Base-by-base conservation (phyloP, 1,140 invertebrate species). In the Zeugodacus cucurbitae region DNA sequence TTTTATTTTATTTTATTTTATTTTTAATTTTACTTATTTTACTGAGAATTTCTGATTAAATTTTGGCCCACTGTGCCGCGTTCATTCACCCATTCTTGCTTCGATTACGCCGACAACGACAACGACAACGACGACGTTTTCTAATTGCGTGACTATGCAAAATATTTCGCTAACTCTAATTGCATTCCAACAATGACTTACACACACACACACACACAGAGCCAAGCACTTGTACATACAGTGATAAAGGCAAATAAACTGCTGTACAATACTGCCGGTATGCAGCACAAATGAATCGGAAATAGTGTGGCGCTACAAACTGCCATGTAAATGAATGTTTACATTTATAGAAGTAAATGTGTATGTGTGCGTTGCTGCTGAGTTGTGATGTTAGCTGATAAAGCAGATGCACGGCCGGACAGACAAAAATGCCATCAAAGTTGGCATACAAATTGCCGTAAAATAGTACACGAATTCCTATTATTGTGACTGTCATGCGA, bases 121-220 rank as follows among this genome's bases (percentile, higher is more conserved):
- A 22, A 82, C 22, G n/a, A 48, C 74, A 8, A 48, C 41, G 22
- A 29, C 41, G 26, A 82, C 74, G 74, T 48, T 82, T 82, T 82
- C 74, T 82, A 82, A 82, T 82, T 82, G 74, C 74, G 74, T 82
- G 74, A 82, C 74, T 82, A 82, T 82, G 74, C 74, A 82, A 82
- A 82, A 82, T 82, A 82, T 82, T 82, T 82, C 74, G 41, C 74
- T 41, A 82, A 82, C 74, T 82, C 74, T 82, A 82, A 82, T 82
- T 82, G 74, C 74, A 82, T 82, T 82, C 74, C 74, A 82, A 48
- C 74, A 82, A 82, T n/a, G 74, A 10, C 41, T 29, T 20, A 26
- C 41, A 82, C 37, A 82, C 74, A 78, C 41, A 78, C 70, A 78
- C 37, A 82, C 74, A 26, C n/a, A 82, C 37, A 17, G 17, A 10